Evolutionary conservation across 2,113 vertebrate genomes (phyloP), one percentile per base, ranked within the genome.

Genomic region (Coracopsis vasa): DNA sequence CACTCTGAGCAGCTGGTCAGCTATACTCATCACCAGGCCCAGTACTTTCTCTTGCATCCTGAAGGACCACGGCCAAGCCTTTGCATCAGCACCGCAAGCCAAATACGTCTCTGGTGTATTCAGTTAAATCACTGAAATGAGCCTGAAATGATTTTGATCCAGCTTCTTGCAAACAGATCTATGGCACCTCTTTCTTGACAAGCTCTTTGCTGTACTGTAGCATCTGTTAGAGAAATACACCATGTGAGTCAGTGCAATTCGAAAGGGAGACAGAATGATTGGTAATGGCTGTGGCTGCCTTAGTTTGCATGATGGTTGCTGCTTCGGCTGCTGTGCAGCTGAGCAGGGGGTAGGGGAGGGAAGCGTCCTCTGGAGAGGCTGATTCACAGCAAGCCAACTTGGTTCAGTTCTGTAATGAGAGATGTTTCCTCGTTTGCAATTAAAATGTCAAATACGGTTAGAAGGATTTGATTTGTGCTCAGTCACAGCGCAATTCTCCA

Each of bases 361-460:
- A 74, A 64, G 8, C 12, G 41, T 53, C 66, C 71, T 72, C 80
- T 73, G 65, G 42, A 80, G 72, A 92, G 77, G 33, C 41, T 90
- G 48, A 83, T 88, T 80, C 89, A 60, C 42, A 88, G 58, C 25
- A 62, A 92, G 50, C 39, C 44, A 37, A 29, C 70, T 87, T 89
- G 44, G 65, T 91, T 92, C 35, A 62, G 51, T 81, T 93, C 58
- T n/a, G 21, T 65, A 91, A 86, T 60, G 88, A 94, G 86, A 87
- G 41, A 6, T 42, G 35, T 80, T 85, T 86, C 45, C 80, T 84
- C 77, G 74, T 84, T 92, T 95, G 56, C 81, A 94, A 85, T 88
- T 96, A 80, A 88, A 70, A 96, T 88, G 71, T 92, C 93, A 89
- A 80, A 80, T 91, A 91, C 84, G 9, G 12, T 72, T 91, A 86